Evolutionary conservation across 1,140 invertebrate species (phyloP).

Genomic region (Metaphire vulgaris): DNA sequence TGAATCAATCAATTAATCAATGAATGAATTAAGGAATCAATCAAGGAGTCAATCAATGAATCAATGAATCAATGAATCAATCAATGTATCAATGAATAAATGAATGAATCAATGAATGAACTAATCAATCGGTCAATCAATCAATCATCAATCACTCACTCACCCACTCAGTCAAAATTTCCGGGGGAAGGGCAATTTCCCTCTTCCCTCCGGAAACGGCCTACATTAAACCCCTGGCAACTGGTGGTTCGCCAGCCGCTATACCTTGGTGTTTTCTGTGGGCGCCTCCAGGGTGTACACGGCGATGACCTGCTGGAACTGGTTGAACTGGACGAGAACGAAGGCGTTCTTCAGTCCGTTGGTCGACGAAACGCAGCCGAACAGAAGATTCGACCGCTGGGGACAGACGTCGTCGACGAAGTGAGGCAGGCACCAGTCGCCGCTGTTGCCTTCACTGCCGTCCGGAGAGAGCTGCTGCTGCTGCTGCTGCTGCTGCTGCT

Average conservation of each 20-base stretch:
- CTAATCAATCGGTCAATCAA: no score
- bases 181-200: no score
- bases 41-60: no score
- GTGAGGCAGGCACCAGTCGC: background rate
- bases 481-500: no score
- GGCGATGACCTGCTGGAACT: constrained; percentile 59
- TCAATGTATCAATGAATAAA: no score
- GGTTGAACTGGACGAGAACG: constrained; percentile 58
- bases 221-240: background rate
- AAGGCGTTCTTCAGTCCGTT: constrained; percentile 58
- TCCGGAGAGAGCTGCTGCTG: background rate
- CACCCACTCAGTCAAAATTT: no score
- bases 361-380: constrained; percentile 41
- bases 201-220: no score
- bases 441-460: background rate
- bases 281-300: constrained; percentile 58
- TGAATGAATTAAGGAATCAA: no score
- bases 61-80: no score
- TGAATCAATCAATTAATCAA: no score
- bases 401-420: background rate
- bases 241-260: background rate
- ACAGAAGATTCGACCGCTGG: constrained; percentile 16
- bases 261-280: constrained; percentile 57
- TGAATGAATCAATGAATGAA: no score
- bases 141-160: no score